Evolutionary conservation across 2,797 vertebrate species (phyloP).

Genomic region (Cyclura pinguis): DNA sequence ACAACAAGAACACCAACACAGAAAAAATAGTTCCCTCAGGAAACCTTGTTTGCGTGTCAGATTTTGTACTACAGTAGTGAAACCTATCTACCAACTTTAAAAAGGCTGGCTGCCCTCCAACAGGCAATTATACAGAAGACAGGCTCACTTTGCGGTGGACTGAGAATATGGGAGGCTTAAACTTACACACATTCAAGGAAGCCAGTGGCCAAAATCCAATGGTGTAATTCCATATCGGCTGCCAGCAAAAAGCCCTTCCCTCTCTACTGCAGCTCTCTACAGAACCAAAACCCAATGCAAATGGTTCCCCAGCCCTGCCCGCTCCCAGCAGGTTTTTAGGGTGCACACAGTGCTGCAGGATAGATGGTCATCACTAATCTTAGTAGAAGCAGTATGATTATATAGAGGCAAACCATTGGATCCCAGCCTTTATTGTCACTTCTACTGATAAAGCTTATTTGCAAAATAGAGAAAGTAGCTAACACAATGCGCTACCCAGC

Average conservation of each 20-base stretch:
- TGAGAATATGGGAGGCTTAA: not conserved
- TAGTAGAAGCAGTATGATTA: too few relatives aligned
- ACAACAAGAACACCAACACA: not conserved
- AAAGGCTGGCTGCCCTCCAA: not conserved
- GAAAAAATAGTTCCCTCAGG: not conserved
- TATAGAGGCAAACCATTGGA: too few relatives aligned
- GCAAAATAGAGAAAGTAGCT: not conserved
- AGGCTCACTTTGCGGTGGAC: not conserved
- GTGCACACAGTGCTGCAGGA: too few relatives aligned
- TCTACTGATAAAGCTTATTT: not conserved
- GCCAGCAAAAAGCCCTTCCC: too few relatives aligned
- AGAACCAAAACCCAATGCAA: too few relatives aligned
- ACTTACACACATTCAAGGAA: not conserved
- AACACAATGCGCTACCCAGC: not conserved
- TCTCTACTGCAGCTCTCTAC: too few relatives aligned
- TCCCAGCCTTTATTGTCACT: not conserved
- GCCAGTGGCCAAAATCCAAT: too few relatives aligned
- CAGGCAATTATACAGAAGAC: not conserved
- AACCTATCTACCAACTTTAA: not conserved
- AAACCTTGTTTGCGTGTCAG: conserved; percentile 4
- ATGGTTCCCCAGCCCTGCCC: too few relatives aligned
- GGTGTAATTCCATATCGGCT: too few relatives aligned
- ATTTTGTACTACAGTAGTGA: conserved; percentile 16
- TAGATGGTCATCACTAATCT: too few relatives aligned
- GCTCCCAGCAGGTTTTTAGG: too few relatives aligned